Evolutionary conservation across 2,797 vertebrate species (phyloP), one percentile per base, ranked within the genome.

Genomic region (Lepilemur ruficaudatus): DNA sequence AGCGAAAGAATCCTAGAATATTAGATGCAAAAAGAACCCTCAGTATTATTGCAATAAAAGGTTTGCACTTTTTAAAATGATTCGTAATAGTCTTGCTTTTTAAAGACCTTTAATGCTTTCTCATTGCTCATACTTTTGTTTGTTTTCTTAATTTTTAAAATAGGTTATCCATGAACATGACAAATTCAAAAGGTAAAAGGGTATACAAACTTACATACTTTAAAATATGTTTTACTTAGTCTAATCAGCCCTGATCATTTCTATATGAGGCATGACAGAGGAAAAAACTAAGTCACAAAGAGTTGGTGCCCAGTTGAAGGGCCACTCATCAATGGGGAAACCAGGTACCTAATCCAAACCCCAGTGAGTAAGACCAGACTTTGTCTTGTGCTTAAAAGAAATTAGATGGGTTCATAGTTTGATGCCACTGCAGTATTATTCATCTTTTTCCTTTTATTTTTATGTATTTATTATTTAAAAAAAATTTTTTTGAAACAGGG

Each of bases 381-480:
- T 83, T 32, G 38, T 75, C 85, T 79, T 73, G 70, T 79, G 52
- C 41, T 43, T 92, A 17, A 93, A 94, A 92, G 52, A 92, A 95
- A 48, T 87, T 14, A 22, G 76, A 17, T 69, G n/a, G 41, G 13
- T n/a, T 76, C 32, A 79, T 86, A 79, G 86, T 94, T 91, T 95
- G 81, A 76, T 93, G 88, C 38, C 61, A n/a, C 70, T 86, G n/a
- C 14, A 41, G 86, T 96, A 4, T 10, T 97, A 98, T 97, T 94
- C 63, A 90, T 94, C 67, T 67, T 18, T 70, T 81, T 28, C 75
- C 87, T 97, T 96, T 90, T 61, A 59, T 88, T 96, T 95, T 75
- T 95, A 81, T 93, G 13, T 63, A 63, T 63, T 63, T 63, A 63
- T 63, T 32, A 63, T 30, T 61, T 61, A 14, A 30, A 57, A 28